A percentile compares a stretch with the other conserved stretches of the same genome.
Conservation (phyloP, 2,888 invertebrate species). For the Tethea ocularis region DNA sequence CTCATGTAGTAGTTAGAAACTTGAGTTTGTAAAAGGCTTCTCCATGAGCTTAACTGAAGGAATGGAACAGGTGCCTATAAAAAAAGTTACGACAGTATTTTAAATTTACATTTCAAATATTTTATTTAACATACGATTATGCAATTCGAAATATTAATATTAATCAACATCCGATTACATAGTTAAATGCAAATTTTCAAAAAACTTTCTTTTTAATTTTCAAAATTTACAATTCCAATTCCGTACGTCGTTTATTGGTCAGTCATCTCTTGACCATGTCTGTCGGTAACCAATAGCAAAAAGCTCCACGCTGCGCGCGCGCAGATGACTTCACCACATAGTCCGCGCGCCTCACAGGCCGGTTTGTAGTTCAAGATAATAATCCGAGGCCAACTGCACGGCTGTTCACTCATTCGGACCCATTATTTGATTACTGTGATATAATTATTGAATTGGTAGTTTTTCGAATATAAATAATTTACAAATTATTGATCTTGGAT, state of each 20-base stretch:
- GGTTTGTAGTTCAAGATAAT: slow-evolving; percentile 77
- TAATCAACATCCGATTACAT: neutral
- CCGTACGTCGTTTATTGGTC: neutral
- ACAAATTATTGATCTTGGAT: too few species aligned
- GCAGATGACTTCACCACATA: slow-evolving; percentile 49
- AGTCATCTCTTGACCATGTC: neutral
- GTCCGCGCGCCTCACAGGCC: slow-evolving; percentile 41
- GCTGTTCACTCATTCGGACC: slow-evolving; percentile 12
- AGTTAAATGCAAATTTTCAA: neutral
- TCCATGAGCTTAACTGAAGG: too few species aligned
- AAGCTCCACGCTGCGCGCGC: slow-evolving; percentile 26
- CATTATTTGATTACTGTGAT: neutral
- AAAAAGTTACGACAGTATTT: neutral
- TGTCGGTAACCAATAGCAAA: neutral
- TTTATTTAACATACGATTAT: neutral
- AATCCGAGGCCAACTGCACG: slow-evolving; percentile 46
- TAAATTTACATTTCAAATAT: neutral
- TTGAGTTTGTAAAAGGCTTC: too few species aligned
- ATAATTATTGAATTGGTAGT: neutral
- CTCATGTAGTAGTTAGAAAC: too few species aligned
- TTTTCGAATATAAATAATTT: neutral
- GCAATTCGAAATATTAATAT: neutral
- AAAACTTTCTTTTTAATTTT: neutral
- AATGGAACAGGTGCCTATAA: too few species aligned
- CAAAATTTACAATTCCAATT: neutral